A percentile compares a stretch with the other conserved stretches of the same genome.
Conservation (phyloP, 2,888 invertebrate genomes). For the Xestia sexstrigata region DNA sequence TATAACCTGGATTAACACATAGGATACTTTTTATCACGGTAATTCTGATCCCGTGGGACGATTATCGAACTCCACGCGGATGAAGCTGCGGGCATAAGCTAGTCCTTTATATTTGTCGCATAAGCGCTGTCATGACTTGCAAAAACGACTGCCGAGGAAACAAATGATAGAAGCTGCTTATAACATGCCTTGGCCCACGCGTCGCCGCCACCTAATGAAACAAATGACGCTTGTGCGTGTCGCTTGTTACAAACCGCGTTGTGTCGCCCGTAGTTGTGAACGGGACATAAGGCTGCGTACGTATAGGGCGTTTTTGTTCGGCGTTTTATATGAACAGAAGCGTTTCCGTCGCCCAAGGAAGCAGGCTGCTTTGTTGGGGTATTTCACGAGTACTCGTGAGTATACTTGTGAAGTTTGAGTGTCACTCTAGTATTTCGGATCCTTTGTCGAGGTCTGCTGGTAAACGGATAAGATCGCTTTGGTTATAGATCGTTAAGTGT, state of each 20-base stretch:
- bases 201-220: background rate
- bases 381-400: constrained; percentile 32
- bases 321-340: constrained; percentile 34
- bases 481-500: background rate
- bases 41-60: no score
- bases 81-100: no score
- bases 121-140: background rate
- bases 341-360: constrained; percentile 33
- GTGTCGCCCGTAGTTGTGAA: background rate
- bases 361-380: constrained; percentile 30
- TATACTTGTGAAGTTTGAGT: constrained; percentile 23
- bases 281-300: background rate
- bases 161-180: background rate
- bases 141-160: background rate
- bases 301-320: constrained; percentile 20
- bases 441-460: constrained; percentile 24
- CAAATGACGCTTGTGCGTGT: background rate
- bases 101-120: constrained; percentile 18
- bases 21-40: no score
- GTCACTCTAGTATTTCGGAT: constrained; percentile 9
- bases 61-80: no score
- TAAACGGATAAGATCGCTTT: constrained; percentile 14
- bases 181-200: background rate
- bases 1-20: no score
- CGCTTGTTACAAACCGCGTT: background rate